These are phyloP conservation scores for Sphenopsis melanotis DNA, from an alignment of 2,797 vertebrate genomes.

Conservation along the genomic window DNA sequence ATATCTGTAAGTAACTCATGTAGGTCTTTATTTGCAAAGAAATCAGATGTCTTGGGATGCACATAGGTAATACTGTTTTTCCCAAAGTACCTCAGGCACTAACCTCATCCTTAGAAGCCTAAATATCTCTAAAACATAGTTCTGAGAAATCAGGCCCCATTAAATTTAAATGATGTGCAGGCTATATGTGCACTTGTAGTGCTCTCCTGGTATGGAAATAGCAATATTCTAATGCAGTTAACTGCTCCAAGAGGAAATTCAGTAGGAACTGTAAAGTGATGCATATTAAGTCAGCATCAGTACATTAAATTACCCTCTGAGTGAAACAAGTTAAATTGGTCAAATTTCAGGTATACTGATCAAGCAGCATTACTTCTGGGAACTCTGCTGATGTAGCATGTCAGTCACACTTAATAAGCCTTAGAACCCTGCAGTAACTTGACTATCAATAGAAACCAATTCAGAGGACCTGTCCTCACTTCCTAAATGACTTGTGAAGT, in stretches of 20 bases:
- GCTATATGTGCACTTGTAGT: not conserved
- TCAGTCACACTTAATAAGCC: not conserved
- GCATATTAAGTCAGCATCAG: constrained; percentile 22
- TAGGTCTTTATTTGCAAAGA: not conserved
- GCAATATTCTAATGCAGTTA: constrained; percentile 1
- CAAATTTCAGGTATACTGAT: not conserved
- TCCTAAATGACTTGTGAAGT: not conserved
- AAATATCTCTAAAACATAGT: not conserved
- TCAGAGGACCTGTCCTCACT: not conserved
- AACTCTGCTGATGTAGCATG: not conserved
- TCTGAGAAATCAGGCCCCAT: not conserved
- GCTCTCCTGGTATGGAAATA: constrained; percentile 9
- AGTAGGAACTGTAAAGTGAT: not conserved
- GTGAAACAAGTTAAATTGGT: not conserved
- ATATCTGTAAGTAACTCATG: not conserved
- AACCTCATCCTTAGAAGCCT: not conserved
- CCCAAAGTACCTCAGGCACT: not conserved
- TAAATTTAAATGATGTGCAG: not conserved
- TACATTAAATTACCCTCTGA: not conserved
- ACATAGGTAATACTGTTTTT: not conserved
- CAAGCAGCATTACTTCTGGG: not conserved
- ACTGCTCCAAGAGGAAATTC: constrained; percentile 32
- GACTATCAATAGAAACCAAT: not conserved
- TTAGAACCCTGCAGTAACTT: not conserved
- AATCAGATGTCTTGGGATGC: not conserved